Percentiles rank a stretch among this genome's conserved stretches.
Conservation (phyloP, 2,113 vertebrate species). For the Motacilla tschutschensis region DNA sequence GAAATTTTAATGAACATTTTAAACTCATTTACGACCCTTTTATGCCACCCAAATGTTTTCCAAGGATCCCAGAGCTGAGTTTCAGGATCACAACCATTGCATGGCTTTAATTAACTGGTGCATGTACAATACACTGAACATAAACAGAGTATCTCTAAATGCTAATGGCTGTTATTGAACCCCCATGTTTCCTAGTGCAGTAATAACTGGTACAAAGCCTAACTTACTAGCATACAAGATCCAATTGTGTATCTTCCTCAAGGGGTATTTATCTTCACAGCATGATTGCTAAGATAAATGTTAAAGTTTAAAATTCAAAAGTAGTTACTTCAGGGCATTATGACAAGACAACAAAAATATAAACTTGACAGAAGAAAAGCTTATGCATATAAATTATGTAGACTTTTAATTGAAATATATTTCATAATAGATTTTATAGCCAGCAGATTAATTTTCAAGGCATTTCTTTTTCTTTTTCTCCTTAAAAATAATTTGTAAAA, state of each 20-base stretch:
- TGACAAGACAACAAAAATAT: slow-evolving; percentile 53
- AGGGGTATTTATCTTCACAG: slow-evolving; percentile 76
- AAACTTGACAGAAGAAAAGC: slow-evolving; percentile 26
- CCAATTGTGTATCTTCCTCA: slow-evolving; percentile 71
- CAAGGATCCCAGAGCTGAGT: background rate
- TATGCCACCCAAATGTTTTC: slow-evolving; percentile 4
- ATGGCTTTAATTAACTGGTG: slow-evolving; percentile 29
- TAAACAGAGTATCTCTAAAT: slow-evolving; percentile 14
- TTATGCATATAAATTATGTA: slow-evolving; percentile 35
- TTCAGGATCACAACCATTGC: background rate
- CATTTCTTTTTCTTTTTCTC: slow-evolving; percentile 24
- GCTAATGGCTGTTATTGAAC: slow-evolving; percentile 39
- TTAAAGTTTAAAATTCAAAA: slow-evolving; percentile 76
- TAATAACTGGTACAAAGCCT: slow-evolving; percentile 42
- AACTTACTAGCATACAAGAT: slow-evolving; percentile 57
- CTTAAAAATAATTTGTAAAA: slow-evolving; percentile 48
- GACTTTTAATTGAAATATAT: slow-evolving; percentile 57
- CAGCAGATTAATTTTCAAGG: slow-evolving; percentile 27
- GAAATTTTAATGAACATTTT: background rate
- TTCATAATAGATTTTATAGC: slow-evolving; percentile 35
- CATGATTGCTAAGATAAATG: slow-evolving; percentile 73
- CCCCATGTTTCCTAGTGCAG: slow-evolving; percentile 18
- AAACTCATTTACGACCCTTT: background rate
- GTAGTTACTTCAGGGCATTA: slow-evolving; percentile 65
- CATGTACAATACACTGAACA: background rate